These are phyloP conservation scores for Semicossyphus pulcher DNA, from an alignment of 2,113 vertebrate genomes.

Conservation along the genomic window DNA sequence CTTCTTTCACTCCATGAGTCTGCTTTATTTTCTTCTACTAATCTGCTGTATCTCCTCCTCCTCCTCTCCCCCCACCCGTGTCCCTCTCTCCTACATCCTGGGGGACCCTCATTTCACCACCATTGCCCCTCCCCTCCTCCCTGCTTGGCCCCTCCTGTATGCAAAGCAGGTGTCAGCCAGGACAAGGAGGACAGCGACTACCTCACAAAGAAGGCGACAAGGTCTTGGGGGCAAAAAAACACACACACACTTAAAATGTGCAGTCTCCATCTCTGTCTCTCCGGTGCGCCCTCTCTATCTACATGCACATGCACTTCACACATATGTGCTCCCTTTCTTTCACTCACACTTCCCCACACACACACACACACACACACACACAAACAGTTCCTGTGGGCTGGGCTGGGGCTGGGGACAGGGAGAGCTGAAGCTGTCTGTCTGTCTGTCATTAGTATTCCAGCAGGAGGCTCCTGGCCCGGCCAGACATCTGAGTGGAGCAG, in stretches of 20 bases:
- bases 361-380: conserved; percentile 25
- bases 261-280: conserved; percentile 54
- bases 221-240: conserved; percentile 62
- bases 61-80: conserved; percentile 27
- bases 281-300: conserved; percentile 37
- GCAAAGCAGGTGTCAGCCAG: conserved; percentile 82
- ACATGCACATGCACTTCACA: conserved; percentile 67
- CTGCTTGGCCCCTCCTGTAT: conserved; percentile 74
- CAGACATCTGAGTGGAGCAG: conserved; percentile 97
- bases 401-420: conserved; percentile 66
- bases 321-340: conserved; percentile 62
- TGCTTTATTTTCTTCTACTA: conserved; percentile 58
- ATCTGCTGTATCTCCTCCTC: conserved; percentile 53
- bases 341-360: conserved; percentile 25
- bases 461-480: conserved; percentile 91
- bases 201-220: conserved; percentile 77
- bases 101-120: conserved; percentile 70
- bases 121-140: conserved; percentile 60
- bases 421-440: conserved; percentile 77
- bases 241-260: conserved; percentile 32
- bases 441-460: conserved; percentile 98
- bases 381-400: conserved; percentile 49
- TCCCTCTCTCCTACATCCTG: conserved; percentile 63
- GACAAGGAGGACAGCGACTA: conserved; percentile 77
- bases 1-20: conserved; percentile 38